Conservation (phyloP, 1,140 invertebrate genomes). For the Trissolcus basalis region DNA sequence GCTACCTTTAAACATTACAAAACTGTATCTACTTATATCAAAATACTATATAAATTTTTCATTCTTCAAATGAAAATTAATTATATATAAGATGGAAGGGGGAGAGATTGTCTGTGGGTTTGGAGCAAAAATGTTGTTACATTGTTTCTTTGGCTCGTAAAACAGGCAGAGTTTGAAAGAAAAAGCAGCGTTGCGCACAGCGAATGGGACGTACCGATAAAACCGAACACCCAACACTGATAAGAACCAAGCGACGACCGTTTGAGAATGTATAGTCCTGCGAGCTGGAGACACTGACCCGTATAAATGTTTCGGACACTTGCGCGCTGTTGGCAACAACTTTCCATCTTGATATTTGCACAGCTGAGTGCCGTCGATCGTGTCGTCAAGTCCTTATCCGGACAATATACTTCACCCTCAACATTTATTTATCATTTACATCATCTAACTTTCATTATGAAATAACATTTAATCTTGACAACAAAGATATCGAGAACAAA, state of each 20-base stretch:
- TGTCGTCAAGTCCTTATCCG: not conserved
- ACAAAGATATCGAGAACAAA: too few relatives aligned
- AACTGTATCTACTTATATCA: not conserved
- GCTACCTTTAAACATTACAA: too few relatives aligned
- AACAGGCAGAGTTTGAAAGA: conserved; percentile 6
- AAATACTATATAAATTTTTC: too few relatives aligned
- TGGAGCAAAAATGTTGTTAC: too few relatives aligned
- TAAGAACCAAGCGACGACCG: conserved; percentile 16
- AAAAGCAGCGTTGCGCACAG: conserved; percentile 8
- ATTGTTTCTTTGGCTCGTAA: conserved; percentile 33
- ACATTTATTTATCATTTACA: not conserved
- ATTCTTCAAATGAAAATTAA: too few relatives aligned
- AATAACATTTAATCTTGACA: too few relatives aligned
- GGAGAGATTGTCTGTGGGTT: too few relatives aligned
- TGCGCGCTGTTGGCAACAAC: conserved; percentile 11
- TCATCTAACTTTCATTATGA: not conserved
- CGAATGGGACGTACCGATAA: conserved; percentile 33
- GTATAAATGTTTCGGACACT: conserved; percentile 20
- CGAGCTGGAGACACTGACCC: conserved; percentile 25
- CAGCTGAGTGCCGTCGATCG: conserved; percentile 22
- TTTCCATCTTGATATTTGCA: conserved; percentile 60
- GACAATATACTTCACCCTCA: too few relatives aligned
- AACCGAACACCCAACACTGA: conserved; percentile 18
- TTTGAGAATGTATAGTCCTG: conserved; percentile 9
- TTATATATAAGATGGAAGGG: conserved; percentile 1